Evolutionary conservation across 2,113 vertebrate genomes (phyloP).

Genomic region (Melanerpes aurifrons): DNA sequence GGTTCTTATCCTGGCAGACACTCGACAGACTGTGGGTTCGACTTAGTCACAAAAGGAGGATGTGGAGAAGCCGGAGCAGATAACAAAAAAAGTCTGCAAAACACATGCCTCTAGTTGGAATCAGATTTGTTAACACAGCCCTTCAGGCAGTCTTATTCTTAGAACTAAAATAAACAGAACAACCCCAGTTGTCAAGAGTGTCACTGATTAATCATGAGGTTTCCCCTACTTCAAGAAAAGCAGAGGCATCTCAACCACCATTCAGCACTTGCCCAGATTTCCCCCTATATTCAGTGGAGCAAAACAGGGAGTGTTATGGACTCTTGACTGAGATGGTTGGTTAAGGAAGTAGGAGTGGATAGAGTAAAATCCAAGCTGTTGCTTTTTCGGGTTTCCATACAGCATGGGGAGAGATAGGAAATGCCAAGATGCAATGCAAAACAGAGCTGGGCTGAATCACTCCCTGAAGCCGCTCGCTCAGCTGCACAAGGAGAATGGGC

Average conservation of each 20-base stretch:
- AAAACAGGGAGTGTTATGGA: background rate
- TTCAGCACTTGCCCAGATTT: background rate
- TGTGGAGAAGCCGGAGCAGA: constrained; percentile 10
- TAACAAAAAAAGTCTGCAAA: constrained; percentile 27
- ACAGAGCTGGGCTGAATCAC: background rate
- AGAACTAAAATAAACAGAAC: constrained; percentile 36
- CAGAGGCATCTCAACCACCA: background rate
- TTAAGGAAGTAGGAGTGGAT: background rate
- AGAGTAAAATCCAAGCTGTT: background rate
- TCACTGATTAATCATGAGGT: background rate
- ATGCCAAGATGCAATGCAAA: constrained; percentile 14
- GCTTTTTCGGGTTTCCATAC: background rate
- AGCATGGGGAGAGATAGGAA: background rate
- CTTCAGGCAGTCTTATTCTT: constrained; percentile 34
- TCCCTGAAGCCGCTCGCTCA: background rate
- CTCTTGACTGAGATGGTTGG: background rate
- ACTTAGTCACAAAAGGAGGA: constrained; percentile 51
- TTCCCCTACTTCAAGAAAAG: background rate
- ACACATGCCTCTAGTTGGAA: constrained; percentile 23
- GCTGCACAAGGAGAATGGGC: background rate
- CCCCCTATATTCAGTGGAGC: background rate
- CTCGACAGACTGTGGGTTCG: background rate
- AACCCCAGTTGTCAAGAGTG: background rate
- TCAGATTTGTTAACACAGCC: constrained; percentile 25
- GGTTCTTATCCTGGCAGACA: constrained; percentile 17